phyloP scores from a whole-genome alignment of 2,113 vertebrate species.

The Ibidorhyncha struthersii region DNA sequence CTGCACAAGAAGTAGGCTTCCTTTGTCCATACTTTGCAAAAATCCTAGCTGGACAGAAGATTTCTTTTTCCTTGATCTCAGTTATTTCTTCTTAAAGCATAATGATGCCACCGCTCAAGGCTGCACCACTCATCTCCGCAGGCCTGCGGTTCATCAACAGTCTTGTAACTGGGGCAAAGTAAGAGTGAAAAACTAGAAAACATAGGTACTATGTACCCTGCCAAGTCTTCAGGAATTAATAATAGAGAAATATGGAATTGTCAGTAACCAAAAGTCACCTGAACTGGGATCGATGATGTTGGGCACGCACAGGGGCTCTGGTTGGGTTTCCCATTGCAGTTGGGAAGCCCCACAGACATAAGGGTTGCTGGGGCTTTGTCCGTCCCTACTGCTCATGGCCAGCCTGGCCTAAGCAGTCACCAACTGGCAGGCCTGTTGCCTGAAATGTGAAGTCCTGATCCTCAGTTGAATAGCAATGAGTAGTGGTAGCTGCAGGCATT shows the following conservation, averaged over 20 bases:
- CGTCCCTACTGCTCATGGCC: not conserved
- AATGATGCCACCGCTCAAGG: not conserved
- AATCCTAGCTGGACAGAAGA: not conserved
- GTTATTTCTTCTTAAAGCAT: not conserved
- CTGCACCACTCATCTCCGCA: not conserved
- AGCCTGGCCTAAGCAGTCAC: not conserved
- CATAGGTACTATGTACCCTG: not conserved
- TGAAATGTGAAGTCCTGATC: not conserved
- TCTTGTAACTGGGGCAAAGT: not conserved
- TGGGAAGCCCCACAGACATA: not conserved
- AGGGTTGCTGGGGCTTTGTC: not conserved
- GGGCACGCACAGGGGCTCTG: not conserved
- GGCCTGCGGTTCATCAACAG: not conserved
- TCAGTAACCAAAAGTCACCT: not conserved
- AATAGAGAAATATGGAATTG: not conserved
- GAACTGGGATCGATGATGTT: not conserved
- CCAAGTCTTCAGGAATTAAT: not conserved
- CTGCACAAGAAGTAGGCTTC: not conserved
- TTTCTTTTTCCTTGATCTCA: not conserved
- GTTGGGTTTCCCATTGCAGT: not conserved
- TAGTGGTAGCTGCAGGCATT: not conserved
- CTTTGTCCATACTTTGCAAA: not conserved
- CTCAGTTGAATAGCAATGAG: not conserved
- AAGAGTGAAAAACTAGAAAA: not conserved
- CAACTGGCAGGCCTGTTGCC: not conserved